Conservation (phyloP, 2,888 invertebrate species). For the Lingula anatina region DNA sequence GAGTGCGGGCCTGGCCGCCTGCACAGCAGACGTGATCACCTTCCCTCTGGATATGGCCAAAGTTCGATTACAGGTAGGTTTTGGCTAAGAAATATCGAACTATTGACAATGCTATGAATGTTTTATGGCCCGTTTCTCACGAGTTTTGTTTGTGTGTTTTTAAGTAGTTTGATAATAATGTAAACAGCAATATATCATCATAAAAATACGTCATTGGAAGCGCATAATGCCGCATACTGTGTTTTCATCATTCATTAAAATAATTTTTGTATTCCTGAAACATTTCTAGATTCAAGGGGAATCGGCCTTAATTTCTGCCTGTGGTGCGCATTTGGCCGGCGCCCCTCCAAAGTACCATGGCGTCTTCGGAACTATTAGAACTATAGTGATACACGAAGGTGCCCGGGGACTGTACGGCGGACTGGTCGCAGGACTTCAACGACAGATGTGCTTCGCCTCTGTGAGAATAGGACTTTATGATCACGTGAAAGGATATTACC, state of each 20-base stretch:
- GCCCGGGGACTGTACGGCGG: conserved; percentile 63
- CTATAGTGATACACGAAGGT: conserved; percentile 60
- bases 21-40: conserved; percentile 62
- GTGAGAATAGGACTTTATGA: conserved; percentile 66
- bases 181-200: too few relatives aligned
- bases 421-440: conserved; percentile 63
- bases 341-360: conserved; percentile 54
- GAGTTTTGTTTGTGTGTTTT: too few relatives aligned
- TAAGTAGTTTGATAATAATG: too few relatives aligned
- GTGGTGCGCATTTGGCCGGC: not conserved
- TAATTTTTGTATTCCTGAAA: too few relatives aligned
- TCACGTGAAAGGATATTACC: conserved; percentile 61
- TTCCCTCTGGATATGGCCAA: conserved; percentile 67
- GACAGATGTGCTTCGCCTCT: conserved; percentile 67
- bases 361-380: conserved; percentile 58
- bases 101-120: too few relatives aligned
- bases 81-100: too few relatives aligned
- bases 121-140: too few relatives aligned
- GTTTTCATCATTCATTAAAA: too few relatives aligned
- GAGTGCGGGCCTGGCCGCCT: conserved; percentile 64
- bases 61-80: conserved; percentile 63
- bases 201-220: too few relatives aligned
- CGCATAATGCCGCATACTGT: too few relatives aligned
- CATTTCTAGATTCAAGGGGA: conserved; percentile 60
- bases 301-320: conserved; percentile 34